A percentile compares a stretch with the other conserved stretches of the same genome.
Conservation (phyloP, 2,888 invertebrate species). For the Synergus laeviventris region DNA sequence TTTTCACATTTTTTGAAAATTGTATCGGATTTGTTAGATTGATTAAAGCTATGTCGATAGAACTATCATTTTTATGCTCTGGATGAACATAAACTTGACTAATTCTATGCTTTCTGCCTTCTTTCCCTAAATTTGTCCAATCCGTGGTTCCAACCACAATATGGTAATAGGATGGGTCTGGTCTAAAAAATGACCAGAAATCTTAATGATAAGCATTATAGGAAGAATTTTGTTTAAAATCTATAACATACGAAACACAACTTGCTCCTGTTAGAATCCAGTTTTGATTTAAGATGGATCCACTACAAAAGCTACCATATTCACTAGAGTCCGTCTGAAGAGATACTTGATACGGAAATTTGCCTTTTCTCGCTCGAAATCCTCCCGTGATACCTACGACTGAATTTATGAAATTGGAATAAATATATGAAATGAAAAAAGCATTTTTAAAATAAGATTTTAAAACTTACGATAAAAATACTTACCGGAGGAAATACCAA, state of each 20-base stretch:
- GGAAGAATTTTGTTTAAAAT: background rate
- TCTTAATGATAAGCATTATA: background rate
- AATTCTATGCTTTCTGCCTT: background rate
- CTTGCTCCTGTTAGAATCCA: slow-evolving; percentile 23
- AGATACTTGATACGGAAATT: slow-evolving; percentile 25
- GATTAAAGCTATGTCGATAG: slow-evolving; percentile 12
- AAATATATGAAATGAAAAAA: too few relatives aligned
- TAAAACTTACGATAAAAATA: background rate
- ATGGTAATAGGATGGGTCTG: background rate
- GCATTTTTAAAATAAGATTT: background rate
- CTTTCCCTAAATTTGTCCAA: slow-evolving; percentile 11
- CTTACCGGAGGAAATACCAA: background rate
- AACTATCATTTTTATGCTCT: background rate
- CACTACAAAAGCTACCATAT: slow-evolving; percentile 15
- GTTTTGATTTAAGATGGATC: slow-evolving; percentile 17
- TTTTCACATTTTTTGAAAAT: background rate
- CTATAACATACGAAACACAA: slow-evolving; percentile 19
- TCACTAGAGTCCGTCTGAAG: background rate
- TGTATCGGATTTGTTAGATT: background rate
- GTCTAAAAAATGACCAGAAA: background rate
- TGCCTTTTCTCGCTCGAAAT: background rate
- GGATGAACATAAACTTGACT: background rate
- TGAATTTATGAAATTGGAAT: background rate
- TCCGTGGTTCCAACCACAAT: slow-evolving; percentile 9
- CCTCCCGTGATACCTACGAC: slow-evolving; percentile 6